A percentile compares a stretch with the other conserved stretches of the same genome.
Conservation (phyloP, 2,888 invertebrate species). For the Atherix ibis region DNA sequence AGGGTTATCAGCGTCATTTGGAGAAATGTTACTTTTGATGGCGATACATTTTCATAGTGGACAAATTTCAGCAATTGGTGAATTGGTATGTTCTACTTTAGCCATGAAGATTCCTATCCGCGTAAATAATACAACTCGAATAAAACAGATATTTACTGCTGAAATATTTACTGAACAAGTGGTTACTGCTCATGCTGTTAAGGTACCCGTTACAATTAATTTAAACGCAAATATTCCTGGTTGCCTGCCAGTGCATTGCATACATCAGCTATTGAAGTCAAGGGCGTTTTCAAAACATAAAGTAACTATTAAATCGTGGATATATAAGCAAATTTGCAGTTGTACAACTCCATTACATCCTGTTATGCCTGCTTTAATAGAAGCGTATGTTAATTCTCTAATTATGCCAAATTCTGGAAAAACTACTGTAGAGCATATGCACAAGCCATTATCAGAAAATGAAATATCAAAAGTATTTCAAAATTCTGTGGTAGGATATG, state of each 20-base stretch:
- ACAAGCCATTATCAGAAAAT: conserved; percentile 79
- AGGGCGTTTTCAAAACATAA: conserved; percentile 91
- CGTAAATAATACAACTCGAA: conserved; percentile 71
- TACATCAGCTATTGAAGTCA: conserved; percentile 86
- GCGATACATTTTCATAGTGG: conserved; percentile 96
- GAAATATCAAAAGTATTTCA: conserved; percentile 76
- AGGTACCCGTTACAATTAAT: conserved; percentile 83
- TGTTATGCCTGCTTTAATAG: conserved; percentile 79
- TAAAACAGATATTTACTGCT: conserved; percentile 88
- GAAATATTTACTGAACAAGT: conserved; percentile 96
- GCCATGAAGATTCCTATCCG: conserved; percentile 85
- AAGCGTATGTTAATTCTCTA: conserved; percentile 88
- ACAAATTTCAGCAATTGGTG: conserved; percentile 82
- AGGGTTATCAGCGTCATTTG: conserved; percentile 76
- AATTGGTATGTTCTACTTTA: conserved; percentile 81
- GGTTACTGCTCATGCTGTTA: conserved; percentile 88
- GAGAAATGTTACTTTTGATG: conserved; percentile 88
- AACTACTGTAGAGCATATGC: conserved; percentile 54
- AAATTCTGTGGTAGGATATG: conserved; percentile 55
- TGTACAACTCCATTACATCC: conserved; percentile 85
- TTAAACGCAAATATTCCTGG: conserved; percentile 79
- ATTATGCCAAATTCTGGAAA: conserved; percentile 45
- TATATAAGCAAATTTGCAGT: conserved; percentile 81
- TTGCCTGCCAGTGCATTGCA: conserved; percentile 90
- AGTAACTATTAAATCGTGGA: conserved; percentile 94